Evolutionary conservation across 2,797 vertebrate species (phyloP), one percentile per base, ranked within the genome.

Genomic region (Euthynnus affinis): DNA sequence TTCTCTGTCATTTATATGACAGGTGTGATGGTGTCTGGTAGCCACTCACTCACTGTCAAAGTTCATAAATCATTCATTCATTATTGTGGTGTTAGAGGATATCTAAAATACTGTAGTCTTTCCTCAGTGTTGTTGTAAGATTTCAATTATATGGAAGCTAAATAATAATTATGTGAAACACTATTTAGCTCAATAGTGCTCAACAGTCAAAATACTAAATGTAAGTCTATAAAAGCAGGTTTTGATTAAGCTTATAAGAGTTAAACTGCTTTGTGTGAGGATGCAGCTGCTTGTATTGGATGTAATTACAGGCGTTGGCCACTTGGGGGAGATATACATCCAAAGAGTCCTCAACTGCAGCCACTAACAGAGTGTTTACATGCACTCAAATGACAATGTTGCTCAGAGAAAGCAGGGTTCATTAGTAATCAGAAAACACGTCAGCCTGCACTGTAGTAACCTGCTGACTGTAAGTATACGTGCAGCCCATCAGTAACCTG

Each of bases 291-390:
- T 74, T 14, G 5, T 6, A 3, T 18, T 9, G 6, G 27, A 4
- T 77, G 78, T 83, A 80, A 63, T 65, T 70, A 53, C 69, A 66
- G 1, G 10, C 13, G 9, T 17, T 51, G 29, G 18, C 79, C 85
- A 80, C 72, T 56, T 37, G 83, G 58, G 68, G 0, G 78, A 18
- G 73, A 55, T 73, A 51, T 63, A 64, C 25, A 64, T 34, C 73
- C 58, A 83, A 74, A 61, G 22, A 49, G 61, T 40, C 18, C 8
- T 1, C 1, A 9, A 25, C 5, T 46, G 25, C 69, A 52, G 44
- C 22, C 37, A 53, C 27, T 25, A 22, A n/a, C 49, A 69, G 13
- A 3, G 46, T 49, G 46, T 49, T 49, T 49, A 18, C 18, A 20
- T 42, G 40, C 12, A 42, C 12, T 42, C 14, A 14, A 42, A 6